Evolutionary conservation across 2,888 invertebrate species (phyloP).

Genomic region (Leptopterna dolabrata): DNA sequence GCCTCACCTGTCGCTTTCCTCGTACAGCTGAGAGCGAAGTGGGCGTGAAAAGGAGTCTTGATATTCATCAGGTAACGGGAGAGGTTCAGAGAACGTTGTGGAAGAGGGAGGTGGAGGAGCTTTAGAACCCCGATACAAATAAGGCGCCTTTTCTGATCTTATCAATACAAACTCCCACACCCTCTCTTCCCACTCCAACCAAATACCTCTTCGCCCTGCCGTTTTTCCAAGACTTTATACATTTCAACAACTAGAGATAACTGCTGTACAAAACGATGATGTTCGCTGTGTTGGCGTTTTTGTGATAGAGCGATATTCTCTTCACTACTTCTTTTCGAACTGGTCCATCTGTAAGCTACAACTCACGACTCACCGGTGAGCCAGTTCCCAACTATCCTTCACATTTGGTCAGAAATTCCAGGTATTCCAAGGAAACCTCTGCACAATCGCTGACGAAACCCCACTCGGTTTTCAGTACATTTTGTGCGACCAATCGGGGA

Average conservation of each 20-base stretch:
- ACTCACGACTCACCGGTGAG: no score
- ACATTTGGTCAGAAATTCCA: no score
- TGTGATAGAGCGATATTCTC: not conserved
- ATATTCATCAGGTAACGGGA: not conserved
- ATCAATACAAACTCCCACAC: not conserved
- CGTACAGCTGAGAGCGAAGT: not conserved
- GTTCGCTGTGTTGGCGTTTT: not conserved
- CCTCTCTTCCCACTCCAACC: no score
- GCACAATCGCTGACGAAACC: no score
- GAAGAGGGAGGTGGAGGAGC: not conserved
- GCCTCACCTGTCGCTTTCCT: not conserved
- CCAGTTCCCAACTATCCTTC: no score
- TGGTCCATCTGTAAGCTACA: not conserved
- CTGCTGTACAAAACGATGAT: not conserved
- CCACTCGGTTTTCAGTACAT: no score
- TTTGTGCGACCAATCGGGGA: no score
- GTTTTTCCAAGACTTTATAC: not conserved
- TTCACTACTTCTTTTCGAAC: not conserved
- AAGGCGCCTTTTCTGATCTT: conserved; percentile 1
- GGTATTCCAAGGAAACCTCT: no score
- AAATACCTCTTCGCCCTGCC: no score
- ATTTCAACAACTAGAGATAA: not conserved
- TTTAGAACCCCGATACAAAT: conserved; percentile 17
- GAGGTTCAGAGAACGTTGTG: not conserved
- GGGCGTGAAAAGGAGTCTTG: not conserved